Base-by-base conservation (phyloP, 2,797 vertebrate genomes). In the Diplodus puntazzo region DNA sequence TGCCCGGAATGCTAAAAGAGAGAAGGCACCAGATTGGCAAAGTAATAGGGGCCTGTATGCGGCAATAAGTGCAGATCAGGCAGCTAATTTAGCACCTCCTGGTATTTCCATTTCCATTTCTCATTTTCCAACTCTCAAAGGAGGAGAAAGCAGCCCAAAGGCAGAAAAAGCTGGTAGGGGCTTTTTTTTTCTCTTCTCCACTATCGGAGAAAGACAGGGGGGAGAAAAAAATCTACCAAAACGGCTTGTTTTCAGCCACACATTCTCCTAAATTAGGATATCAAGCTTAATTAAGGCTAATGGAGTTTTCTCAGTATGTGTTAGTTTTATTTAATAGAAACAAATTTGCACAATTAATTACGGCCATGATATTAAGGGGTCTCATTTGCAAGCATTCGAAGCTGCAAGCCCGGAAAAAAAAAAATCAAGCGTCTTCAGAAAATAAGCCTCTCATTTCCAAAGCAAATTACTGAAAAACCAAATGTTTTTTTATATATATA, bases 241-340 rank as follows among this genome's bases (percentile, higher is more conserved):
- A 97, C 93, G 96, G 95, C 97, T 98, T 98, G 92, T 98, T 99
- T 99, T 98, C 97, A 97, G 95, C 97, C 96, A 97, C 97, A 97
- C 97, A 96, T 96, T 97, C 5, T 95, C 96, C 97, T 96, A 98
- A 99, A 99, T 99, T 98, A 98, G 97, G 97, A 99, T 98, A 99
- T 99, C 98, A 98, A 97, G 98, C 98, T 98, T 99, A 99, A 99
- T 99, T 99, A 99, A 99, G 97, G 97, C 97, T 99, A 99, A 99
- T 99, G 97, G 97, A 98, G 96, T 98, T 99, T 94, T 94, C 92
- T 97, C 97, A 98, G 97, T 98, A 97, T 97, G 97, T 97, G 98
- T 98, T 99, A 98, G 98, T 99, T 99, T 99, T 98, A 99, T 98
- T 99, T 99, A 99, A 99, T 99, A 98, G 97, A 98, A 98, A 98